Percentiles rank a stretch among this genome's conserved stretches.
phyloP scores from a whole-genome alignment of 2,888 invertebrate genomes.

The Ectemnius lituratus region DNA sequence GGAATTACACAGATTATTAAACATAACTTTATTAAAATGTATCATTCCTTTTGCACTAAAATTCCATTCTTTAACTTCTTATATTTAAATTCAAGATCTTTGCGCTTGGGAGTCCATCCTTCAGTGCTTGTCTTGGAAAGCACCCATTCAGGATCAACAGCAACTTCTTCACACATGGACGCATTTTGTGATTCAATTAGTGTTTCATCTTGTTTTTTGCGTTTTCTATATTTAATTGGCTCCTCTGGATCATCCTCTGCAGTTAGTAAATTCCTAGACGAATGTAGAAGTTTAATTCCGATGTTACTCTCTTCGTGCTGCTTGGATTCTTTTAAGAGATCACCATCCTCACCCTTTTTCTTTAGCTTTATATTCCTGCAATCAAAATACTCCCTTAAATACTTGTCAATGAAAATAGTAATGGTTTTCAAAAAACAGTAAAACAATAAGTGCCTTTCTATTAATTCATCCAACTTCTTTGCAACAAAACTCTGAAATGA shows the following conservation, averaged over 20 bases:
- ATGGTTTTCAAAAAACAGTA: background rate
- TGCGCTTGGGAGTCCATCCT: constrained; percentile 64
- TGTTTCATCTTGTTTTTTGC: constrained; percentile 27
- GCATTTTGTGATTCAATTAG: constrained; percentile 18
- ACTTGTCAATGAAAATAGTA: background rate
- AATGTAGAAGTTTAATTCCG: constrained; percentile 66
- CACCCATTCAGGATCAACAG: constrained; percentile 62
- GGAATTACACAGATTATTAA: background rate
- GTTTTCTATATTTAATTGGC: constrained; percentile 30
- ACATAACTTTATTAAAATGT: constrained; percentile 22
- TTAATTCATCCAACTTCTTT: constrained; percentile 63
- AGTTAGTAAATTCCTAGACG: constrained; percentile 50
- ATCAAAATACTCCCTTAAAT: constrained; percentile 3
- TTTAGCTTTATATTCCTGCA: constrained; percentile 65
- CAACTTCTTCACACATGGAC: constrained; percentile 62
- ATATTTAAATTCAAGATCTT: constrained; percentile 66
- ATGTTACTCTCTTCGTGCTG: background rate
- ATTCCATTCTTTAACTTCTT: constrained; percentile 62
- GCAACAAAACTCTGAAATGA: constrained; percentile 66
- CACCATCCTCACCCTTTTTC: background rate
- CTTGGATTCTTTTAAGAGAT: constrained; percentile 13
- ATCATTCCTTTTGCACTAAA: constrained; percentile 52
- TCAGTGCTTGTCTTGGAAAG: constrained; percentile 64
- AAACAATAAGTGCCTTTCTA: constrained; percentile 62
- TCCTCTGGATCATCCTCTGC: constrained; percentile 31